Conservation (phyloP, 2,888 invertebrate species). For the Prenolepis imparis region DNA sequence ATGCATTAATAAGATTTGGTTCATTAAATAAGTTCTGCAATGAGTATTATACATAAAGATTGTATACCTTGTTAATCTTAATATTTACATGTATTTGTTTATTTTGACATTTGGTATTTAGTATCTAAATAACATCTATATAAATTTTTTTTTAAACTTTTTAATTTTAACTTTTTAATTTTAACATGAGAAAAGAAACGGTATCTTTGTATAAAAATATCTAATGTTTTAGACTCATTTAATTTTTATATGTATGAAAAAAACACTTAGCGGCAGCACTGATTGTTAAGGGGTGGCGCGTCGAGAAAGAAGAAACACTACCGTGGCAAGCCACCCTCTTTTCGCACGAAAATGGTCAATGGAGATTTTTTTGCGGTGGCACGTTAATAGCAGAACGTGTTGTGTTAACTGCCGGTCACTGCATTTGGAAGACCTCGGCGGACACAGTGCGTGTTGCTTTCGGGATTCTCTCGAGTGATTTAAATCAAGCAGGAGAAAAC, state of each 20-base stretch:
- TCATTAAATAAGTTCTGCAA: too few relatives aligned
- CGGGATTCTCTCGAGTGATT: slow-evolving; percentile 83
- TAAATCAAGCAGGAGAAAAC: slow-evolving; percentile 74
- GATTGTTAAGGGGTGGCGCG: slow-evolving; percentile 85
- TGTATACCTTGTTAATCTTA: too few relatives aligned
- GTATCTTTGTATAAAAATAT: not conserved
- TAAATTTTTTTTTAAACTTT: too few relatives aligned
- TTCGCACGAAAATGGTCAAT: slow-evolving; percentile 83
- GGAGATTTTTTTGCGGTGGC: slow-evolving; percentile 88
- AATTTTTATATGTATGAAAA: not conserved
- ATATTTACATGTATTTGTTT: too few relatives aligned
- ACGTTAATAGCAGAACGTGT: slow-evolving; percentile 86
- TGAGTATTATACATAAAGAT: too few relatives aligned
- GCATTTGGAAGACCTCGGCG: slow-evolving; percentile 84
- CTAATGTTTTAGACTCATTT: not conserved
- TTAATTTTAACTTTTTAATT: too few relatives aligned
- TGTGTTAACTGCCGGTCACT: slow-evolving; percentile 86
- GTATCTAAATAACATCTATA: too few relatives aligned
- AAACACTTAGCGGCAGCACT: slow-evolving; percentile 77
- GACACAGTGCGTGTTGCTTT: slow-evolving; percentile 81
- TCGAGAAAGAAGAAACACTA: slow-evolving; percentile 82
- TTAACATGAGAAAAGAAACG: not conserved
- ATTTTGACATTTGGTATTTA: too few relatives aligned
- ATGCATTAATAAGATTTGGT: too few relatives aligned
- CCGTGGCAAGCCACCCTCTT: slow-evolving; percentile 89